Percentiles rank a stretch among this genome's conserved stretches.
Conservation (phyloP, 2,888 invertebrate genomes). For the Tachina grossa region DNA sequence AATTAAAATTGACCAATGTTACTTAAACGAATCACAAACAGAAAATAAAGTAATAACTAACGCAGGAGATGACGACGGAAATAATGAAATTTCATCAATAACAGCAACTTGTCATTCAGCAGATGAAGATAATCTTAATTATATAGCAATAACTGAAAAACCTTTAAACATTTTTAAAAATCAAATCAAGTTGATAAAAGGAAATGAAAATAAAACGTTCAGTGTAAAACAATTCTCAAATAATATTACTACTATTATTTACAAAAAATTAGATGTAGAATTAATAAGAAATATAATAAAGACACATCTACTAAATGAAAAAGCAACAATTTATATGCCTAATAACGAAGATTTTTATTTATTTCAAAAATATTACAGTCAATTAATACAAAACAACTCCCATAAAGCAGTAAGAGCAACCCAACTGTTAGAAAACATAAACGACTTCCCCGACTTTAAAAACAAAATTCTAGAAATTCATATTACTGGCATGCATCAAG, state of each 20-base stretch:
- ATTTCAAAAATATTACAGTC: slow-evolving; percentile 67
- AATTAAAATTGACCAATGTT: background rate
- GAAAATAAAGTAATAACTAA: slow-evolving; percentile 8
- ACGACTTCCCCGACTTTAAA: background rate
- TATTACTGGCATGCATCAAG: background rate
- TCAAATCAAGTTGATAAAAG: background rate
- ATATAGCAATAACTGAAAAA: slow-evolving; percentile 34
- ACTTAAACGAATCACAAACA: slow-evolving; percentile 25
- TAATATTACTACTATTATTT: background rate
- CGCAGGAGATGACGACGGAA: background rate
- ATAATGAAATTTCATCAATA: background rate
- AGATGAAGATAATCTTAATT: slow-evolving; percentile 14
- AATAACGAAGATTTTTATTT: slow-evolving; percentile 72
- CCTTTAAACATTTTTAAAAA: slow-evolving; percentile 11
- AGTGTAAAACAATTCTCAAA: background rate
- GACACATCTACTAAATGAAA: slow-evolving; percentile 18
- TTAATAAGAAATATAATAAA: background rate
- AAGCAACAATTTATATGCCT: slow-evolving; percentile 68
- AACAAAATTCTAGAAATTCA: too few relatives aligned
- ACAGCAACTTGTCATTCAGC: background rate
- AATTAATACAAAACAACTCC: slow-evolving; percentile 17
- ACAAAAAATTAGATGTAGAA: too few relatives aligned
- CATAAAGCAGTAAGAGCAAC: slow-evolving; percentile 12
- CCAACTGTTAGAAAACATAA: slow-evolving; percentile 4
- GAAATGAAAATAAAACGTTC: background rate